A percentile compares a stretch with the other conserved stretches of the same genome.
phyloP scores from a whole-genome alignment of 2,797 vertebrate genomes.

The Triplophysa bombifrons region DNA sequence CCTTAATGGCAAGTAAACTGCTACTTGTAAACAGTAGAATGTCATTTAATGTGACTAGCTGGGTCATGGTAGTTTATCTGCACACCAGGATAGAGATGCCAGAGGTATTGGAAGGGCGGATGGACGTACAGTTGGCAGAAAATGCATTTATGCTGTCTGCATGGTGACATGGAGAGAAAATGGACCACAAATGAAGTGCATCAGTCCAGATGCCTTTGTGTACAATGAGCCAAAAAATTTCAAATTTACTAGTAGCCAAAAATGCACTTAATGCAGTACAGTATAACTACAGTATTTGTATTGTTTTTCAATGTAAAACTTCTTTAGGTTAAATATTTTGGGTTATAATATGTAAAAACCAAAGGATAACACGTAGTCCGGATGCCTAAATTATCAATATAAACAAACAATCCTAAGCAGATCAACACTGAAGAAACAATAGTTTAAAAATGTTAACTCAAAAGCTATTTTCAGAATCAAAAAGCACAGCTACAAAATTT shows the following conservation, averaged over 20 bases:
- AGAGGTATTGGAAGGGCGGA: conserved; percentile 25
- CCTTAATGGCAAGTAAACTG: conserved; percentile 57
- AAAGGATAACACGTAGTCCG: too few relatives aligned
- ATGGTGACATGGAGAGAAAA: conserved; percentile 1
- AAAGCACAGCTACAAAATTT: neutral
- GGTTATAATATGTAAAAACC: too few relatives aligned
- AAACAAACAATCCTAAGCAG: too few relatives aligned
- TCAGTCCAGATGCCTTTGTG: neutral
- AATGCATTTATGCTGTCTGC: conserved; percentile 13
- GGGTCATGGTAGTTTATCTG: conserved; percentile 18
- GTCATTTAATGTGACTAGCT: conserved; percentile 55
- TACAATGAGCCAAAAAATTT: too few relatives aligned
- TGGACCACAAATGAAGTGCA: neutral
- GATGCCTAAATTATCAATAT: too few relatives aligned
- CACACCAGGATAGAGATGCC: conserved; percentile 27
- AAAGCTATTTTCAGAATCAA: neutral
- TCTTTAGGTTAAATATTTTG: too few relatives aligned
- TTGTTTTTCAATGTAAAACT: too few relatives aligned
- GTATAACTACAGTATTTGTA: too few relatives aligned
- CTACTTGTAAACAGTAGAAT: conserved; percentile 62
- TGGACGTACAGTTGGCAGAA: conserved; percentile 1
- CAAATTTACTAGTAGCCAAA: neutral
- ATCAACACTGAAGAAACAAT: too few relatives aligned
- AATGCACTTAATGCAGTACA: too few relatives aligned
- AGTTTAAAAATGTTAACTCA: too few relatives aligned